Percentiles rank a stretch among this genome's conserved stretches.
Conservation (phyloP, 2,113 vertebrate genomes). For the Asarcornis scutulata region DNA sequence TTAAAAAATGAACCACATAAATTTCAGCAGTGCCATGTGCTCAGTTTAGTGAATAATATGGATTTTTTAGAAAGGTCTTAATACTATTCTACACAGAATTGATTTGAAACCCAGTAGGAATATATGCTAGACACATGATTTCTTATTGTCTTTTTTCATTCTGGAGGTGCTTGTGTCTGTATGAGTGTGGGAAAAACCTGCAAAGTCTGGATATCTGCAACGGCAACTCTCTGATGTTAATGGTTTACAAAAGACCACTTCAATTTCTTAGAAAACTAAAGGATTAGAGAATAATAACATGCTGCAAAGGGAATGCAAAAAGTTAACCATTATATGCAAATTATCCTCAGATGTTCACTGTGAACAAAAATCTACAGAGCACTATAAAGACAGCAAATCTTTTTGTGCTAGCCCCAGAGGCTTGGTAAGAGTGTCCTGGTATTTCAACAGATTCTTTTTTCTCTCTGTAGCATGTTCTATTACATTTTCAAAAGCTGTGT, state of each 20-base stretch:
- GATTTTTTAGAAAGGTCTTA: slow-evolving; percentile 7
- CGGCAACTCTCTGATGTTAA: background rate
- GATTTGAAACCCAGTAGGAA: background rate
- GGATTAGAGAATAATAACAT: background rate
- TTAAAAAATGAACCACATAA: background rate
- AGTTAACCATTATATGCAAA: background rate
- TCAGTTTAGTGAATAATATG: background rate
- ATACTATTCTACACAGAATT: background rate
- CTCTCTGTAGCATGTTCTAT: background rate
- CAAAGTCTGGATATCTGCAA: background rate
- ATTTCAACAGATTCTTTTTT: background rate
- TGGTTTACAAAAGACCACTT: background rate
- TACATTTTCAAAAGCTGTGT: background rate
- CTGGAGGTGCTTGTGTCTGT: background rate
- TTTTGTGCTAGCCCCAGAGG: background rate
- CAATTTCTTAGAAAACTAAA: background rate
- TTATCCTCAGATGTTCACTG: background rate
- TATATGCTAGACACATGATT: background rate
- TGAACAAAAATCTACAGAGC: background rate
- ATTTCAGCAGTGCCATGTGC: background rate
- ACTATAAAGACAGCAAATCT: background rate
- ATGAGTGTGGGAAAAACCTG: background rate
- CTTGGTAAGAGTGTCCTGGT: background rate
- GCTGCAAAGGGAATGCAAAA: background rate
- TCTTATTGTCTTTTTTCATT: background rate